phyloP scores from a whole-genome alignment of 2,888 invertebrate genomes.

The Ditylenchus weischeri region DNA sequence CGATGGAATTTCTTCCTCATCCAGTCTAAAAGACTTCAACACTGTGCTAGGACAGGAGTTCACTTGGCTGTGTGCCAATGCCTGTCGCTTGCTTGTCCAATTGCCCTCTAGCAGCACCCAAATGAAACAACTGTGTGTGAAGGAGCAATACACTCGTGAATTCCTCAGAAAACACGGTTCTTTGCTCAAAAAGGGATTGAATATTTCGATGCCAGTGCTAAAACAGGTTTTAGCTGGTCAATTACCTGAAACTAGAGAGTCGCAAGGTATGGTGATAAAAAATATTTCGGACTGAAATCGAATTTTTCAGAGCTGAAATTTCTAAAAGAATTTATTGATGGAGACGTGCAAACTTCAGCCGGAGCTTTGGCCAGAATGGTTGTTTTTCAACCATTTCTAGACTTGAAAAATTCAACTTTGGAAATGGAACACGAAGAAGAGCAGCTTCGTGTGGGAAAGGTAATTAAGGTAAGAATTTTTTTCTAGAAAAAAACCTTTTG shows the following conservation, averaged over 20 bases:
- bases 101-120: slow-evolving; percentile 17
- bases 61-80: slow-evolving; percentile 50
- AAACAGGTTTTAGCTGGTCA: slow-evolving; percentile 67
- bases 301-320: slow-evolving; percentile 6
- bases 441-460: background rate
- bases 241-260: slow-evolving; percentile 13
- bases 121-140: background rate
- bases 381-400: background rate
- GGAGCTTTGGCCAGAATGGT: slow-evolving; percentile 3
- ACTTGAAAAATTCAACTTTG: slow-evolving; percentile 5
- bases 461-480: background rate
- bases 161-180: slow-evolving; percentile 59
- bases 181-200: slow-evolving; percentile 82
- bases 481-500: too few species aligned
- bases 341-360: slow-evolving; percentile 9
- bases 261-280: slow-evolving; percentile 12
- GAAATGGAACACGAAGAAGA: background rate
- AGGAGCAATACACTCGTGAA: slow-evolving; percentile 45
- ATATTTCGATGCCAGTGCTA: slow-evolving; percentile 78
- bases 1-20: slow-evolving; percentile 33
- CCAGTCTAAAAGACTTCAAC: slow-evolving; percentile 5
- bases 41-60: slow-evolving; percentile 51
- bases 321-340: slow-evolving; percentile 19
- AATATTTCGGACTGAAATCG: background rate
- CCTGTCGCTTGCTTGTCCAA: slow-evolving; percentile 50